Evolutionary conservation across 2,113 vertebrate genomes (phyloP).

Genomic region (Cervus canadensis): DNA sequence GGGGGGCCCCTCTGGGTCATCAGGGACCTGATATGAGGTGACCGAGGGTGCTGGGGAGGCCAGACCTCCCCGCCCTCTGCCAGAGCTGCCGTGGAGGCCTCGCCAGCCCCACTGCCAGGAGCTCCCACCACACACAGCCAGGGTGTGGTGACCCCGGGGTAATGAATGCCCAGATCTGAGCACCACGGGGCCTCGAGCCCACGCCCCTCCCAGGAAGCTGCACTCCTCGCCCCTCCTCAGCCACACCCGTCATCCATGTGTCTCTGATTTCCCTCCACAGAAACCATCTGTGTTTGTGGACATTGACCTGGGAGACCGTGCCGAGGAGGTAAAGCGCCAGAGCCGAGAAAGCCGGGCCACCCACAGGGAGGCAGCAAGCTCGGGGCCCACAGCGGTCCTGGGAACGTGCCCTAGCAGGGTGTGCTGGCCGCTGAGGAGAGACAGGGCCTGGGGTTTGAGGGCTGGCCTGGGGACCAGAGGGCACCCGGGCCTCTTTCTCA

Average conservation of each 20-base stretch:
- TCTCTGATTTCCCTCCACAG: slow-evolving; percentile 43
- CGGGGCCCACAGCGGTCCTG: neutral
- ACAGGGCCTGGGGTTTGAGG: no score
- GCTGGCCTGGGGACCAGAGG: neutral
- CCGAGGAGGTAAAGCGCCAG: slow-evolving; percentile 64
- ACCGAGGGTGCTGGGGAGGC: neutral
- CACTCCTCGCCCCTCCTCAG: neutral
- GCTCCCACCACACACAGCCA: neutral
- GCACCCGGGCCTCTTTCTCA: neutral
- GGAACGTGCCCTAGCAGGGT: rapidly evolving
- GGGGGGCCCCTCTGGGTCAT: neutral
- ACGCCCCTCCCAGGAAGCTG: neutral
- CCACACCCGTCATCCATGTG: rapidly evolving
- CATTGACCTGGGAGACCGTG: slow-evolving; percentile 64
- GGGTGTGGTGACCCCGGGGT: neutral
- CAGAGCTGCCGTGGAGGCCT: neutral
- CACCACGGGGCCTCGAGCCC: rapidly evolving
- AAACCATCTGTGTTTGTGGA: slow-evolving; percentile 72
- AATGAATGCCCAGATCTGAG: rapidly evolving
- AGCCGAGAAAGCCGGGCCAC: neutral
- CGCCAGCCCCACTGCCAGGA: rapidly evolving
- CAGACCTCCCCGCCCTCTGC: rapidly evolving
- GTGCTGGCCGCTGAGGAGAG: neutral
- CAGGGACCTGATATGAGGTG: neutral
- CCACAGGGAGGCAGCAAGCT: rapidly evolving